These are phyloP conservation scores for Galerucella pusilla DNA, from an alignment of 2,888 invertebrate genomes.

Conservation along the genomic window DNA sequence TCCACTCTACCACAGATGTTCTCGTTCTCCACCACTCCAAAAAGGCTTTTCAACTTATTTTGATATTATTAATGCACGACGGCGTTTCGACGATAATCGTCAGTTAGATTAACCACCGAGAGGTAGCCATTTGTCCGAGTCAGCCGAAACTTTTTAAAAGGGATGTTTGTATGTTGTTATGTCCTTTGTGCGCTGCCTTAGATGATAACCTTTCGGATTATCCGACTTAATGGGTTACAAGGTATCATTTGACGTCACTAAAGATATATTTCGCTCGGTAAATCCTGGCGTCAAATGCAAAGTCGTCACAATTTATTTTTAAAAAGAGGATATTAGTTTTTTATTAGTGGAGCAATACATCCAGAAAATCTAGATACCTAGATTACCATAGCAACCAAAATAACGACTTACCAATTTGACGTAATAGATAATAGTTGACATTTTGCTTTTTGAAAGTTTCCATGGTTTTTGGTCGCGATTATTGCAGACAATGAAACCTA, in stretches of 20 bases:
- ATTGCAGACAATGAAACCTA: too few species aligned
- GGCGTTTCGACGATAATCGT: slow-evolving; percentile 60
- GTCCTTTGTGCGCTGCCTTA: slow-evolving; percentile 20
- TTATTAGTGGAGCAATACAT: not conserved
- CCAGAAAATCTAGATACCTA: too few species aligned
- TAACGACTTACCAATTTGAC: too few species aligned
- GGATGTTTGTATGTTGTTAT: slow-evolving; percentile 5
- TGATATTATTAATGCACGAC: slow-evolving; percentile 57
- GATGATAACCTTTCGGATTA: slow-evolving; percentile 29
- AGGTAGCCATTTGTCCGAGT: slow-evolving; percentile 38
- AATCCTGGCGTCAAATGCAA: slow-evolving; percentile 1
- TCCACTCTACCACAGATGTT: slow-evolving; percentile 28
- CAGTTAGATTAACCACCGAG: slow-evolving; percentile 49
- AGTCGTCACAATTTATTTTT: not conserved
- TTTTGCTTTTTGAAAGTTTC: too few species aligned
- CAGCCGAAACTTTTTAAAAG: slow-evolving; percentile 24
- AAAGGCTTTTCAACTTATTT: slow-evolving; percentile 39
- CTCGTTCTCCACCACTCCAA: slow-evolving; percentile 36
- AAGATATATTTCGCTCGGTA: slow-evolving; percentile 11
- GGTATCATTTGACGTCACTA: slow-evolving; percentile 21
- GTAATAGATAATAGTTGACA: too few species aligned
- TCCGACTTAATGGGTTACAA: slow-evolving; percentile 30
- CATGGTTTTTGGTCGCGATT: too few species aligned
- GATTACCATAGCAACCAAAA: too few species aligned
- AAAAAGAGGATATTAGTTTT: not conserved